Conservation (phyloP, 2,888 invertebrate genomes). For the Drosophila villosipedis region DNA sequence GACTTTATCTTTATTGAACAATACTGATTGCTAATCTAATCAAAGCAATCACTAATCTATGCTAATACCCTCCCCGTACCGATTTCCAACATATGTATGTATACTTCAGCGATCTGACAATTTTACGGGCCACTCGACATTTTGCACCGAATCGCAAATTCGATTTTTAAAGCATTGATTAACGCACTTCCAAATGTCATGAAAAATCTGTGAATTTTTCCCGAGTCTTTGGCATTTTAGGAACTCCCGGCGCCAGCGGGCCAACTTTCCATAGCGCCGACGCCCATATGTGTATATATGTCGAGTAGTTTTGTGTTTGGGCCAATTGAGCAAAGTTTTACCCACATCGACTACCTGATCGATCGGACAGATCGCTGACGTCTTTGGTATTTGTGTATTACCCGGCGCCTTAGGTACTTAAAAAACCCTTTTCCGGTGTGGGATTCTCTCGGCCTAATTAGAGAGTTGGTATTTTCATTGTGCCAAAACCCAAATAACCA, state of each 20-base stretch:
- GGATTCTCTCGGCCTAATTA: constrained; percentile 73
- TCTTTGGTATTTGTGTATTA: constrained; percentile 39
- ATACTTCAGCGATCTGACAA: constrained; percentile 20
- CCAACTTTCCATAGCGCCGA: constrained; percentile 60
- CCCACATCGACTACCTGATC: constrained; percentile 44
- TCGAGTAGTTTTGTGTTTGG: not conserved
- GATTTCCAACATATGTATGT: not conserved
- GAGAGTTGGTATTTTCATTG: constrained; percentile 77
- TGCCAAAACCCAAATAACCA: constrained; percentile 77
- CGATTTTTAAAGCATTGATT: constrained; percentile 52
- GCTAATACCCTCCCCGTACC: constrained; percentile 3
- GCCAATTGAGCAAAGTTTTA: constrained; percentile 63
- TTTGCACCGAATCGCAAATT: not conserved
- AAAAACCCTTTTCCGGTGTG: constrained; percentile 79
- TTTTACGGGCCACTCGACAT: constrained; percentile 52
- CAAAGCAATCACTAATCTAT: constrained; percentile 35
- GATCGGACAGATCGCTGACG: constrained; percentile 5
- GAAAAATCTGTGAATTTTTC: constrained; percentile 66
- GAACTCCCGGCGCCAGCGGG: constrained; percentile 72
- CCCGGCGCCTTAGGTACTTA: constrained; percentile 76
- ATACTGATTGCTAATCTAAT: constrained; percentile 71
- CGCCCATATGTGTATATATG: constrained; percentile 63
- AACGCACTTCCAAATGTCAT: constrained; percentile 54
- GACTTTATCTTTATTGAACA: constrained; percentile 63
- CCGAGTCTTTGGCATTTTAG: constrained; percentile 36